Percentiles rank a stretch among this genome's conserved stretches.
These are phyloP conservation scores for Lasiurus borealis DNA, from an alignment of 2,113 vertebrate species.

Conservation along the genomic window DNA sequence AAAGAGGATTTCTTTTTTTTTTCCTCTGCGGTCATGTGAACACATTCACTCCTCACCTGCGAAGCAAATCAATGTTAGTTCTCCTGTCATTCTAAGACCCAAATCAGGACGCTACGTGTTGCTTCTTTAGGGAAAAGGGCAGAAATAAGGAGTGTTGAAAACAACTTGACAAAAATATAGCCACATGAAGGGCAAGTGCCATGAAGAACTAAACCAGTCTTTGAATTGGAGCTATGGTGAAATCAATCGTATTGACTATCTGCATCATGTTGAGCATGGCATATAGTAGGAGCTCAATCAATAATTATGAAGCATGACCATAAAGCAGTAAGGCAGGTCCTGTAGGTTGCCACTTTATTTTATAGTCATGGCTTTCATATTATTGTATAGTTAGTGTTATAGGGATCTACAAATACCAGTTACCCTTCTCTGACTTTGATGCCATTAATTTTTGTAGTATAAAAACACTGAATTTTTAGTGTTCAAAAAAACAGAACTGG, in stretches of 20 bases:
- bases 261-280: not conserved
- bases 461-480: not conserved
- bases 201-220: not conserved
- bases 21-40: not conserved
- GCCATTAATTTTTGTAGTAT: not conserved
- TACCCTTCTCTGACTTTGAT: not conserved
- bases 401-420: not conserved
- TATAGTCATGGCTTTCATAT: not conserved
- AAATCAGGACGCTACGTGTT: conserved; percentile 14
- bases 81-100: not conserved
- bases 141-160: conserved; percentile 43
- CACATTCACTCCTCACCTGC: not conserved
- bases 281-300: not conserved
- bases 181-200: not conserved
- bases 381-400: not conserved
- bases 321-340: not conserved
- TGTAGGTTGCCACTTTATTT: not conserved
- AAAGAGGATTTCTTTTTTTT: not conserved
- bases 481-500: not conserved
- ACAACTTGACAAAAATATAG: conserved; percentile 1
- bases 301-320: not conserved
- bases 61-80: not conserved
- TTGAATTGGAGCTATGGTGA: not conserved
- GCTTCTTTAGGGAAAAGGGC: conserved; percentile 11
- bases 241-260: not conserved